phyloP scores from a whole-genome alignment of 2,888 invertebrate genomes.

The Scelioninae gen. 2 region DNA sequence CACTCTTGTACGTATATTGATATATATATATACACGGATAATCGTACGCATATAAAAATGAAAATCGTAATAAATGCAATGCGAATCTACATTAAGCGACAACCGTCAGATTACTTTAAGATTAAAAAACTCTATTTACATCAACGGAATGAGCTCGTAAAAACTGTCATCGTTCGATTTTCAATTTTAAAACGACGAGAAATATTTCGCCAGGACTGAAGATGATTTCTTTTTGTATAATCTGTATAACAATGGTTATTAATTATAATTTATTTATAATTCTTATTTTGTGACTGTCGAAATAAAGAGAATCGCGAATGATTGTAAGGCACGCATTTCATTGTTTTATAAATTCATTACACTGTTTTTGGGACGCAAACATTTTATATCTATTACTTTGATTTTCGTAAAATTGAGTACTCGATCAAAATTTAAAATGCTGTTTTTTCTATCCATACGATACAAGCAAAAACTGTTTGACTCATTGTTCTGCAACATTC shows the following conservation, averaged over 20 bases:
- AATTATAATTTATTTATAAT: conserved; percentile 3
- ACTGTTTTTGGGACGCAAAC: neutral
- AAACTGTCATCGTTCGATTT: conserved; percentile 15
- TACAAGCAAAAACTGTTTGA: neutral
- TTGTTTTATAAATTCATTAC: conserved; percentile 28
- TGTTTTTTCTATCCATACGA: neutral
- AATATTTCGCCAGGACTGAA: neutral
- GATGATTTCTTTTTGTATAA: too few species aligned
- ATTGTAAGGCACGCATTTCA: conserved; percentile 39
- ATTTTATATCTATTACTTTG: neutral
- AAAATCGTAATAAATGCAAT: conserved; percentile 26
- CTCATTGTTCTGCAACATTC: neutral
- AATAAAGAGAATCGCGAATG: too few species aligned
- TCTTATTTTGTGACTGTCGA: too few species aligned
- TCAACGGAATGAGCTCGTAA: conserved; percentile 20
- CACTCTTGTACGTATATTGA: conserved; percentile 32
- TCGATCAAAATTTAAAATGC: too few species aligned
- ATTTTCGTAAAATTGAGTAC: conserved; percentile 1
- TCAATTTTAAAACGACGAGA: neutral
- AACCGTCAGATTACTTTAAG: conserved; percentile 27
- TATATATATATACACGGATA: conserved; percentile 44
- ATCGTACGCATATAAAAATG: conserved; percentile 40
- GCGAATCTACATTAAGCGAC: conserved; percentile 30
- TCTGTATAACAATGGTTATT: too few species aligned
- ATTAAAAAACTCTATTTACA: conserved; percentile 43